These are phyloP conservation scores for Ammospiza caudacuta DNA, from an alignment of 2,113 vertebrate genomes.

Conservation along the genomic window DNA sequence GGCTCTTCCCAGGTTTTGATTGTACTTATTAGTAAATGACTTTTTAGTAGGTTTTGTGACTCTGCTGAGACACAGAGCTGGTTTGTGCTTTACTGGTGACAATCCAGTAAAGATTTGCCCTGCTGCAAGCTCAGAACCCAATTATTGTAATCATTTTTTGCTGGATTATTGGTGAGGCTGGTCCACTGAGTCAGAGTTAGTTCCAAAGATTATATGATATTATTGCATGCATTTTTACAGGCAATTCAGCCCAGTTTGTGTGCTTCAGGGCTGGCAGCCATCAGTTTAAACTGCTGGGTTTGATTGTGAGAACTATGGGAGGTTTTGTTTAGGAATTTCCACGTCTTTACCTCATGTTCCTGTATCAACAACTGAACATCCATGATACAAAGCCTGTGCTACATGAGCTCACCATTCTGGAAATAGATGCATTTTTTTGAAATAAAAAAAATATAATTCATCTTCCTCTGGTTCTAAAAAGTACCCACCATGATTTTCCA, in stretches of 20 bases:
- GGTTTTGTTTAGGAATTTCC: background rate
- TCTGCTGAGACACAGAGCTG: background rate
- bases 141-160: background rate
- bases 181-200: background rate
- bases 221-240: background rate
- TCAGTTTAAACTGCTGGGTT: background rate
- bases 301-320: background rate
- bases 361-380: background rate
- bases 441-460: background rate
- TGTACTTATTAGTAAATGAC: background rate
- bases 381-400: background rate
- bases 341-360: fast-evolving
- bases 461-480: background rate
- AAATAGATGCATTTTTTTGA: background rate
- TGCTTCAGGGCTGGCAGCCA: background rate
- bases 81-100: background rate
- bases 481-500: background rate
- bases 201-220: background rate
- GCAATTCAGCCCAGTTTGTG: background rate
- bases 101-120: background rate
- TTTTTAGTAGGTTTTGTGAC: background rate
- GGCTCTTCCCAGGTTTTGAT: background rate
- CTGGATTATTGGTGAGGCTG: fast-evolving
- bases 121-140: background rate
- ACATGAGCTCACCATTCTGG: background rate